Conservation (phyloP, 1,140 invertebrate genomes). For the Ceratosolen solmsi region DNA sequence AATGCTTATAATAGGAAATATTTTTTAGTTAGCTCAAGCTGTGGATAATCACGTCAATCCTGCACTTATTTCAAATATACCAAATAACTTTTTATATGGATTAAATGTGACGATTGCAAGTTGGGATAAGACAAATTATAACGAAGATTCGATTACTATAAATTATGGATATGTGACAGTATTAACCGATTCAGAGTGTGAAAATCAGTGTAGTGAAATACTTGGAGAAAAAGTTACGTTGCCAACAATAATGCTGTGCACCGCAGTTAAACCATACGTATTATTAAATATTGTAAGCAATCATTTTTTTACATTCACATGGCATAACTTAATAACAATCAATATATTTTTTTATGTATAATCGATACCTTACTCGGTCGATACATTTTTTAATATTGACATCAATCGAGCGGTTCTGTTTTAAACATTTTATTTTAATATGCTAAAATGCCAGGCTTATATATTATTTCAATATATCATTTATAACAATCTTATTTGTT, state of each 20-base stretch:
- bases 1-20: not conserved
- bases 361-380: too few relatives aligned
- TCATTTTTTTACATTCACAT: not conserved
- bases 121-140: not conserved
- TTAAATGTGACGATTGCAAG: constrained; percentile 4
- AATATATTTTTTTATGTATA: too few relatives aligned
- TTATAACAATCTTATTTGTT: too few relatives aligned
- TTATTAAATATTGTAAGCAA: not conserved
- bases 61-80: not conserved
- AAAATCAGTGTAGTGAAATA: not conserved
- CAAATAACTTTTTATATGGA: not conserved
- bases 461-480: too few relatives aligned
- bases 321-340: too few relatives aligned
- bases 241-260: not conserved
- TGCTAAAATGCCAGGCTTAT: too few relatives aligned
- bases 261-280: not conserved
- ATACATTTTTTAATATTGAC: too few relatives aligned
- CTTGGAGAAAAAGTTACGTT: not conserved
- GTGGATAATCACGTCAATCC: not conserved
- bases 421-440: too few relatives aligned
- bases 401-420: too few relatives aligned
- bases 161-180: not conserved
- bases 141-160: not conserved
- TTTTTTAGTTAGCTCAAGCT: not conserved
- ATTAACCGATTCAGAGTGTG: not conserved